phyloP scores from a whole-genome alignment of 2,113 vertebrate species.

The Megatriorchis doriae region DNA sequence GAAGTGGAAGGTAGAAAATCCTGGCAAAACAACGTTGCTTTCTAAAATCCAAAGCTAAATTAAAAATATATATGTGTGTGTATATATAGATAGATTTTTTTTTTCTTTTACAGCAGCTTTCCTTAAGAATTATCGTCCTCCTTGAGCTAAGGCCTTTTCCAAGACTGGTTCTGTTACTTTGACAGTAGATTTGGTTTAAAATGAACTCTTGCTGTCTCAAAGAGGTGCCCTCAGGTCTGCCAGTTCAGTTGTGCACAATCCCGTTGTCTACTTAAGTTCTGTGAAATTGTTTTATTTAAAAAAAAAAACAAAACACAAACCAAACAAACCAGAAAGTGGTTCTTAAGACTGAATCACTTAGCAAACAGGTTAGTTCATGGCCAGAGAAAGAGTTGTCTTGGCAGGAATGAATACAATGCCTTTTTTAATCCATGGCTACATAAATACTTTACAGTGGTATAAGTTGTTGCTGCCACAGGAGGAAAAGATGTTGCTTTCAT shows the following conservation, averaged over 20 bases:
- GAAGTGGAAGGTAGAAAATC: not conserved
- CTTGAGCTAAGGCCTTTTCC: not conserved
- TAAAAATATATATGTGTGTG: fast-evolving
- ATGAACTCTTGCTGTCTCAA: not conserved
- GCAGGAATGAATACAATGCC: not conserved
- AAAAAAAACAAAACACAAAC: not conserved
- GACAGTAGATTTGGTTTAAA: not conserved
- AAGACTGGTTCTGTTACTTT: not conserved
- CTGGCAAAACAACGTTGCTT: not conserved
- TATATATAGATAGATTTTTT: not conserved
- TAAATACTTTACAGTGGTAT: not conserved
- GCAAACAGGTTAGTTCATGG: not conserved
- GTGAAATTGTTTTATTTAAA: not conserved
- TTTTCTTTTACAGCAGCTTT: not conserved
- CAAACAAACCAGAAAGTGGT: not conserved
- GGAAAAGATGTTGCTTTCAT: constrained; percentile 20
- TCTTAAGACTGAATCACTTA: not conserved
- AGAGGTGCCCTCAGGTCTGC: not conserved
- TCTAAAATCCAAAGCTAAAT: not conserved
- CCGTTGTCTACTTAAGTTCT: not conserved
- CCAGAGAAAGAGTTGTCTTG: not conserved
- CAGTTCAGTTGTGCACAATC: not conserved
- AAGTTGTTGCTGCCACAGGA: constrained; percentile 22
- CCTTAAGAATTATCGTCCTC: not conserved
- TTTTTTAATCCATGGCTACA: not conserved